Evolutionary conservation across 2,113 vertebrate genomes (phyloP).

Genomic region (Eidolon helvum): DNA sequence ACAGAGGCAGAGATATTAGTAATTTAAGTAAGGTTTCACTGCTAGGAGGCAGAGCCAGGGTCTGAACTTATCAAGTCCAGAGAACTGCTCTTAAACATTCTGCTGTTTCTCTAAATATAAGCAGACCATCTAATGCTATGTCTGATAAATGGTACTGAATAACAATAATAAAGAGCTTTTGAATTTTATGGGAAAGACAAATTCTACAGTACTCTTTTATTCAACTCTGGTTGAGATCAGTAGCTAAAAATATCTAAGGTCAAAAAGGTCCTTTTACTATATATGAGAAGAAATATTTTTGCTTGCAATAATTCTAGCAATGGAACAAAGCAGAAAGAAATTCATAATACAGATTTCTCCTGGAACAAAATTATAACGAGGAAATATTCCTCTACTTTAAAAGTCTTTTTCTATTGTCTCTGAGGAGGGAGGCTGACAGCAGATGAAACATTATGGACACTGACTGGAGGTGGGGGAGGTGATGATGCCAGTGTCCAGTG

Average conservation of each 20-base stretch:
- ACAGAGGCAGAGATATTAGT: not conserved
- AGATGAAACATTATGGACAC: not conserved
- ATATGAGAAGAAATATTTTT: not conserved
- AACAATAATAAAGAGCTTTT: not conserved
- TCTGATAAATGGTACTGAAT: not conserved
- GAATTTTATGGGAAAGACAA: not conserved
- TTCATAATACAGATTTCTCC: constrained; percentile 42
- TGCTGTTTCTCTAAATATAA: not conserved
- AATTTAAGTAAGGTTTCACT: not conserved
- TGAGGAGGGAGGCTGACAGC: not conserved
- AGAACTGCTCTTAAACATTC: not conserved
- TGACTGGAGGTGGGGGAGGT: not conserved
- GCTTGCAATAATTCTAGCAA: constrained; percentile 33
- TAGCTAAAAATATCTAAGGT: constrained; percentile 15
- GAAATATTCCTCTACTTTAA: not conserved
- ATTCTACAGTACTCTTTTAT: not conserved
- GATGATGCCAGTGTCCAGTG: not conserved
- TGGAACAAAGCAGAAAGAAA: not conserved
- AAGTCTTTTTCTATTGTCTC: constrained; percentile 19
- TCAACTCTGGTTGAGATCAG: not conserved
- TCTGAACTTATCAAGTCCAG: not conserved
- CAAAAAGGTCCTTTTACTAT: not conserved
- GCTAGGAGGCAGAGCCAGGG: not conserved
- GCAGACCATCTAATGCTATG: not conserved
- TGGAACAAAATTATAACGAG: not conserved